Percentiles rank a stretch among this genome's conserved stretches.
These are phyloP conservation scores for Olivierus martensii DNA, from an alignment of 1,140 invertebrate genomes.

Conservation along the genomic window DNA sequence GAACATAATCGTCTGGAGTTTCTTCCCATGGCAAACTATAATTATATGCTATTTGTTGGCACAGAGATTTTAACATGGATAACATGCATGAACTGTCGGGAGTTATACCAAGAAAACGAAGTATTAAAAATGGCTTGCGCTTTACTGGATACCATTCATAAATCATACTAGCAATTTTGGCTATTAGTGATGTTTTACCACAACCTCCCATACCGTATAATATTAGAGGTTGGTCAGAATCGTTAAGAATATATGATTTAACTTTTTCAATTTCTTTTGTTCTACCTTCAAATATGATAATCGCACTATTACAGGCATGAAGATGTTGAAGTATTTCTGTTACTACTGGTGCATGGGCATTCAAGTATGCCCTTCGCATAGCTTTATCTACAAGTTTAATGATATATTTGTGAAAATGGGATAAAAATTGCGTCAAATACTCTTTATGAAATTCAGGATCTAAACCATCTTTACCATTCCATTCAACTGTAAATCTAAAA, in stretches of 20 bases:
- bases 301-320: conserved; percentile 92
- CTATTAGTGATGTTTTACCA: conserved; percentile 90
- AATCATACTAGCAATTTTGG: conserved; percentile 72
- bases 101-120: conserved; percentile 90
- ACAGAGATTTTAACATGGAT: conserved; percentile 86
- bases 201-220: conserved; percentile 92
- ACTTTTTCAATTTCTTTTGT: conserved; percentile 72
- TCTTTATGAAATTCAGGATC: conserved; percentile 84
- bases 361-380: conserved; percentile 89
- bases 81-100: conserved; percentile 90
- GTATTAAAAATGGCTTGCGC: conserved; percentile 66
- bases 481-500: conserved; percentile 80
- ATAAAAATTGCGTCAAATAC: conserved; percentile 92
- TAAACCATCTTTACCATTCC: conserved; percentile 89
- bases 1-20: conserved; percentile 90
- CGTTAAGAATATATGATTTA: conserved; percentile 69
- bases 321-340: conserved; percentile 94
- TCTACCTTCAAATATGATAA: conserved; percentile 86
- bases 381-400: conserved; percentile 81
- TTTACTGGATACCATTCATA: conserved; percentile 23
- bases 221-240: conserved; percentile 69
- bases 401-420: conserved; percentile 89
- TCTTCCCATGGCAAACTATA: conserved; percentile 83
- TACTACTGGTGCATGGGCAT: conserved; percentile 81
- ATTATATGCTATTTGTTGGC: conserved; percentile 80